Evolutionary conservation across 2,797 vertebrate species (phyloP).

Genomic region (Ceryle rudis): DNA sequence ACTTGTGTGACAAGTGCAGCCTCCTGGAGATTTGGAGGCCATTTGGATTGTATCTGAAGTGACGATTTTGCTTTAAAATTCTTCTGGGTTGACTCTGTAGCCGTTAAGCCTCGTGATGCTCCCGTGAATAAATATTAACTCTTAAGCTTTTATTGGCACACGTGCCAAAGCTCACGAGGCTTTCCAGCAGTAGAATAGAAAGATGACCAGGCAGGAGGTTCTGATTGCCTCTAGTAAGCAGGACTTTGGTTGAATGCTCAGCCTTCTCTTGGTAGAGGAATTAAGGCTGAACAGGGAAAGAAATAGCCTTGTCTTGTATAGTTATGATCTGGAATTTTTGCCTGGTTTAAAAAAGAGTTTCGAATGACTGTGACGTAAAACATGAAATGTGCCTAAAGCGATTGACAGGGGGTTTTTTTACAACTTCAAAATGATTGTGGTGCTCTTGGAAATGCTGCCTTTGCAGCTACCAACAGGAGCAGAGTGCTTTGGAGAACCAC

Average conservation of each 20-base stretch:
- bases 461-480: not conserved
- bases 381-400: not conserved
- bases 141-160: not conserved
- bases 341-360: not conserved
- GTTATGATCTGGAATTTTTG: not conserved
- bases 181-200: not conserved
- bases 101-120: not conserved
- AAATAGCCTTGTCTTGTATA: not conserved
- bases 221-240: not conserved
- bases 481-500: not conserved
- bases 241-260: not conserved
- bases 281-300: not conserved
- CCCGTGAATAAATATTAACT: not conserved
- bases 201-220: not conserved
- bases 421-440: not conserved
- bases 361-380: not conserved
- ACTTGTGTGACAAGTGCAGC: not conserved
- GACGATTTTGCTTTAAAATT: not conserved
- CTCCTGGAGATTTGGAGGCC: conserved; percentile 17
- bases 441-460: not conserved
- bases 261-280: not conserved
- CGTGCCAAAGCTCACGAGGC: accelerated
- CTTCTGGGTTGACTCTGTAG: not conserved
- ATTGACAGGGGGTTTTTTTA: not conserved
- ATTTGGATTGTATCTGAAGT: not conserved